A percentile compares a stretch with the other conserved stretches of the same genome.
These are phyloP conservation scores for Drosophila nr. fundita DNA, from an alignment of 2,888 invertebrate species.

Conservation along the genomic window DNA sequence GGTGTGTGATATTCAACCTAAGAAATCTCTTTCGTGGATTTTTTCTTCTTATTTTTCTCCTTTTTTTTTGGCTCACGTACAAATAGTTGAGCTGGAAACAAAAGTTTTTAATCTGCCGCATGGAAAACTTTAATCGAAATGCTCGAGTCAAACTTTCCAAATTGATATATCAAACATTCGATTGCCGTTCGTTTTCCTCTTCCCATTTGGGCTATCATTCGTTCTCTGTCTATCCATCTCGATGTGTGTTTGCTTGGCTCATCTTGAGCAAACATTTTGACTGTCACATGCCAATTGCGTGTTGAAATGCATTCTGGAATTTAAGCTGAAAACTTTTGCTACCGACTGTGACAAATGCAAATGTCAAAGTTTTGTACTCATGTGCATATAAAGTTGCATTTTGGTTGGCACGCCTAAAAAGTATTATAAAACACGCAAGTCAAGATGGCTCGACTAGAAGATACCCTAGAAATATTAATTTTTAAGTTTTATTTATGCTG, in stretches of 20 bases:
- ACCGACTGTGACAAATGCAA: constrained; percentile 75
- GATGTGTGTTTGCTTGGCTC: constrained; percentile 27
- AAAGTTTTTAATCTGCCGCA: constrained; percentile 79
- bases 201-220: neutral
- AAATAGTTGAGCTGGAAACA: constrained; percentile 52
- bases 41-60: neutral
- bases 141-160: constrained; percentile 76
- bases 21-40: neutral
- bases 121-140: constrained; percentile 79
- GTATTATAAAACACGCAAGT: constrained; percentile 39
- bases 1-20: neutral
- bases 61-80: constrained; percentile 43
- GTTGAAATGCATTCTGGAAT: constrained; percentile 77
- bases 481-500: too few species aligned
- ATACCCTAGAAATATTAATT: neutral
- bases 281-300: constrained; percentile 78
- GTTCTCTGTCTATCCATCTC: constrained; percentile 1
- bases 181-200: constrained; percentile 53
- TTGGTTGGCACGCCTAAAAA: constrained; percentile 29
- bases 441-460: neutral
- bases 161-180: constrained; percentile 81
- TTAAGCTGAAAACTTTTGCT: constrained; percentile 77
- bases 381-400: constrained; percentile 24
- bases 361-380: constrained; percentile 65
- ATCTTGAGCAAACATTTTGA: constrained; percentile 69